Percentiles rank a stretch among this genome's conserved stretches.
Conservation (phyloP, 2,113 vertebrate species). For the Euleptes europaea region DNA sequence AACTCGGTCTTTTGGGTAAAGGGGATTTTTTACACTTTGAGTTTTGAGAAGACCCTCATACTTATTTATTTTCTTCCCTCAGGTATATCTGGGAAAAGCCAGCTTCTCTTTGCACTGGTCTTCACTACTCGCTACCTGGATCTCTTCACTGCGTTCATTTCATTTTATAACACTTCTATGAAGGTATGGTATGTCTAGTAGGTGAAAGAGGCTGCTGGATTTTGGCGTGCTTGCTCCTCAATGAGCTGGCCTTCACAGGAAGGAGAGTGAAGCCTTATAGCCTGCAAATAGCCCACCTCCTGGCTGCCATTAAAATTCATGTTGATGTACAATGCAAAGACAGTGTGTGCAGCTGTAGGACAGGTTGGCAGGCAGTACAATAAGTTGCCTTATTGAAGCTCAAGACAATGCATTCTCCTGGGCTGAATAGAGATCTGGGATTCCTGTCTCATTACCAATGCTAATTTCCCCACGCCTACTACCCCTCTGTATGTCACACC, state of each 20-base stretch:
- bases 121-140: conserved; percentile 99
- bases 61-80: conserved; percentile 59
- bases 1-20: too few species aligned
- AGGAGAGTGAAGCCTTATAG: background rate
- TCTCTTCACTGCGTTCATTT: conserved; percentile 97
- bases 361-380: background rate
- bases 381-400: background rate
- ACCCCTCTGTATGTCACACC: too few species aligned
- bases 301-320: background rate
- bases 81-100: conserved; percentile 99
- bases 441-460: too few species aligned
- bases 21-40: background rate
- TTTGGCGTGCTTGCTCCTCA: conserved; percentile 21
- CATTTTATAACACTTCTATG: conserved; percentile 97
- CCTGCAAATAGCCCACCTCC: background rate
- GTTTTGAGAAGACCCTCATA: conserved; percentile 41
- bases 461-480: too few species aligned
- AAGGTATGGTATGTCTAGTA: conserved; percentile 83
- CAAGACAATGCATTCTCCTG: too few species aligned
- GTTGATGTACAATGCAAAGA: background rate
- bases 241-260: conserved; percentile 10
- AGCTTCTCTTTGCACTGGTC: conserved; percentile 96
- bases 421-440: too few species aligned
- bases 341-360: conserved; percentile 1
- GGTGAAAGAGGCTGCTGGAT: conserved; percentile 12